Evolutionary conservation across 2,113 vertebrate species (phyloP).

Genomic region (Ameiurus melas): DNA sequence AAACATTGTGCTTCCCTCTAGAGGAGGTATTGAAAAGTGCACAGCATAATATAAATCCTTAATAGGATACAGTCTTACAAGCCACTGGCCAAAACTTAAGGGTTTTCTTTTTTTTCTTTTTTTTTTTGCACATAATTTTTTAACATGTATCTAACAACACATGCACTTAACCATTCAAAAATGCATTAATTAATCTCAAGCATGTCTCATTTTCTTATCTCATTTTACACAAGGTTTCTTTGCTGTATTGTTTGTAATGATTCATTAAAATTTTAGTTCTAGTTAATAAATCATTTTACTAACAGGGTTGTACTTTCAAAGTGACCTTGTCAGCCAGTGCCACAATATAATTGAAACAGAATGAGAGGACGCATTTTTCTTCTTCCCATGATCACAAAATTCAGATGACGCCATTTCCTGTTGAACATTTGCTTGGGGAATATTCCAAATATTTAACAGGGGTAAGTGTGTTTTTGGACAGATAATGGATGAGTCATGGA

Average conservation of each 20-base stretch:
- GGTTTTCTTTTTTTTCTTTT: no score
- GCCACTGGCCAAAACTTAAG: not conserved
- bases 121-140: not conserved
- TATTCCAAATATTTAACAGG: no score
- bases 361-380: no score
- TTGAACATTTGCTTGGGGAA: no score
- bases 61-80: not conserved
- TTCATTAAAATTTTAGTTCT: not conserved
- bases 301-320: no score
- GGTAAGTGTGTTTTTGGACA: no score
- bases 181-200: not conserved
- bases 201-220: not conserved
- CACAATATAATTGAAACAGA: no score
- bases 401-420: no score
- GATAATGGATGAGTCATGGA: no score
- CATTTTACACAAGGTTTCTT: not conserved
- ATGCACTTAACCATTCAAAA: not conserved
- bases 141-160: not conserved
- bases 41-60: not conserved
- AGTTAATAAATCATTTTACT: not conserved
- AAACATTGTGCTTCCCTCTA: constrained; percentile 38
- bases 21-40: constrained; percentile 11
- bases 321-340: no score
- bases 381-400: no score
- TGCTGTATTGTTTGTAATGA: not conserved